phyloP scores from a whole-genome alignment of 2,797 vertebrate species.

The Holocentrus rufus region DNA sequence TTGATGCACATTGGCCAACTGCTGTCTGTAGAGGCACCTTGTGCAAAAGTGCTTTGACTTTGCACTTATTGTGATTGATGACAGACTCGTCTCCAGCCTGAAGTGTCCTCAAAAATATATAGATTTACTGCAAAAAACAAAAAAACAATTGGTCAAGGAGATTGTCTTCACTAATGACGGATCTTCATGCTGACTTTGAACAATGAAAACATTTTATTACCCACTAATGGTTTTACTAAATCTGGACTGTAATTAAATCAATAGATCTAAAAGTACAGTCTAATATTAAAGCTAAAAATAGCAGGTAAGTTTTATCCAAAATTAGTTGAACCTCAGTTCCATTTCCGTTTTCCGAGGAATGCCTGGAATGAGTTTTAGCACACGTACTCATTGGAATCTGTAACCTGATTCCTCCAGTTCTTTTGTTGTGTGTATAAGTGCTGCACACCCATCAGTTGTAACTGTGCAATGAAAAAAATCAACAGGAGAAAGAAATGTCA shows the following conservation, averaged over 20 bases:
- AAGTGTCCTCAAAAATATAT: no score
- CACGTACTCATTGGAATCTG: background rate
- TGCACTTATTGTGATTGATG: background rate
- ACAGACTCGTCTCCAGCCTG: no score
- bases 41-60: background rate
- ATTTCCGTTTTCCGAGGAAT: background rate
- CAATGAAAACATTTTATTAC: no score
- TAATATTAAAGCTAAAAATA: background rate
- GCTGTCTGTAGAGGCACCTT: no score
- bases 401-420: background rate
- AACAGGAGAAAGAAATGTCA: background rate
- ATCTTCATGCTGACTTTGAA: no score
- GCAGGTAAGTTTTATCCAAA: background rate
- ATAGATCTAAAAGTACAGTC: no score
- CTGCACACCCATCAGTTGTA: background rate
- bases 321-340: background rate
- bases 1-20: slow-evolving; percentile 1
- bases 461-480: background rate
- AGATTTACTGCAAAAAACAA: no score
- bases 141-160: no score
- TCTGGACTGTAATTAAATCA: no score
- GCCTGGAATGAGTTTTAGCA: background rate
- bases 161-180: no score
- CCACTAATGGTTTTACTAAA: no score
- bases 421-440: background rate